Evolutionary conservation across 2,888 invertebrate genomes (phyloP), one percentile per base, ranked within the genome.

Genomic region (Erpobdella octoculata): DNA sequence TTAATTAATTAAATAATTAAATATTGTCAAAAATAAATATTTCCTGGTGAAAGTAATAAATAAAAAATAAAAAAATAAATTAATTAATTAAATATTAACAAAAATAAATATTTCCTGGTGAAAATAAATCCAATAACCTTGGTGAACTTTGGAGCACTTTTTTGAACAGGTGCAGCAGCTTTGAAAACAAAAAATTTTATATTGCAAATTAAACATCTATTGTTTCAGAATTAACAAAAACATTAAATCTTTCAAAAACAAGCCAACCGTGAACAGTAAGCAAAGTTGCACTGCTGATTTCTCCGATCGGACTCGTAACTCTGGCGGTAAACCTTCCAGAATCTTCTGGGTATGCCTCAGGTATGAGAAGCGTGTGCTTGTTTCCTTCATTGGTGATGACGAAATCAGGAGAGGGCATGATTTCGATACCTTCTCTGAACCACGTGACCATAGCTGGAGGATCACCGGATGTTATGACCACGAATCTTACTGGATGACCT

Each of bases 301-400:
- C 79, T 36, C 83, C 83, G 64, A 80, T 81, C 15, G 78, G 76
- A 76, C 82, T 83, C 61, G 77, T 76, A 69, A 83, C 83, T 59
- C 78, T 76, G 58, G 81, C 82, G 28, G 80, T 79, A 76, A 80
- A 83, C 73, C 80, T 80, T 31, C 83, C 84, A 35, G 81, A 78
- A 75, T 84, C 84, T 74, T 86, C 83, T 67, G 81, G 80, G 78
- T 79, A 81, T 18, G 81, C 83, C 86, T 88, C 89, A 76, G 90
- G 89, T 75, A 90, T 88, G 70, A 88, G 85, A 64, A 91, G 83
- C 65, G 88, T 86, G 79, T 81, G 88, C 36, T 81, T 74, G 79
- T 89, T 89, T 77, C 90, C 90, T 79, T 89, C 87, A 66, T 87
- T 71, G 1, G 68, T 75, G 71, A 80, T 78, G 75, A 78, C 80